Evolutionary conservation across 2,888 invertebrate genomes (phyloP), one percentile per base, ranked within the genome.

Genomic region (Ryuthela nishihirai): DNA sequence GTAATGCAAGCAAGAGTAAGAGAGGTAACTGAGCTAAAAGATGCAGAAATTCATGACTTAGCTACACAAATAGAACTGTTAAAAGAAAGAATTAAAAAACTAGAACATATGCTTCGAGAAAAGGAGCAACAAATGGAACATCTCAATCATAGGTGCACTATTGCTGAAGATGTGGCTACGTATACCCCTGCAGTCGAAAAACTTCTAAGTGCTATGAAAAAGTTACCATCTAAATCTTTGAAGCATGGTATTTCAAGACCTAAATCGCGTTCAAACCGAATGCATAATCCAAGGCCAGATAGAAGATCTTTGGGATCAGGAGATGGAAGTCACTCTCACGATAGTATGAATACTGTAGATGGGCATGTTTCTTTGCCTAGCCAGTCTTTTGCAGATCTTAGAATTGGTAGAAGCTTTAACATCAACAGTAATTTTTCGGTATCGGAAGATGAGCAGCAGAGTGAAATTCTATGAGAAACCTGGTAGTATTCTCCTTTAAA

Each of bases 401-500:
- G 62, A 36, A 66, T 67, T 32, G 65, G 63, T 25, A 50, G 67
- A 32, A 67, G 67, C 53, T 67, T 67, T 49, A 67, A 67, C 39
- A 67, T 67, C 15, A 67, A 64, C 53, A 64, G 65, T 21, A 67
- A 67, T 44, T 67, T 67, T 54, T 67, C 66, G 32, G 56, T 64
- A 42, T 65, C 65, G 25, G 67, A 66, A 48, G 67, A 67, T 46
- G 62, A 63, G 35, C 58, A 61, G n/a, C 45, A 40, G 20, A 58
- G 56, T 46, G 56, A 58, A 38, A 58, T 58, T n/a, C 52, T 58
- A 58, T 58, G 52, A 58, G 38, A 38, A 18, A 12, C 20, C 6
- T 23, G 24, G 12, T 21, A 21, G 5, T 21, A 3, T 23, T 39
- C 21, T 39, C 12, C 21, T 38, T n/a, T n/a, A n/a, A n/a, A n/a